Base-by-base conservation (phyloP, 2,888 invertebrate genomes). In the Sarcophaga carnaria region DNA sequence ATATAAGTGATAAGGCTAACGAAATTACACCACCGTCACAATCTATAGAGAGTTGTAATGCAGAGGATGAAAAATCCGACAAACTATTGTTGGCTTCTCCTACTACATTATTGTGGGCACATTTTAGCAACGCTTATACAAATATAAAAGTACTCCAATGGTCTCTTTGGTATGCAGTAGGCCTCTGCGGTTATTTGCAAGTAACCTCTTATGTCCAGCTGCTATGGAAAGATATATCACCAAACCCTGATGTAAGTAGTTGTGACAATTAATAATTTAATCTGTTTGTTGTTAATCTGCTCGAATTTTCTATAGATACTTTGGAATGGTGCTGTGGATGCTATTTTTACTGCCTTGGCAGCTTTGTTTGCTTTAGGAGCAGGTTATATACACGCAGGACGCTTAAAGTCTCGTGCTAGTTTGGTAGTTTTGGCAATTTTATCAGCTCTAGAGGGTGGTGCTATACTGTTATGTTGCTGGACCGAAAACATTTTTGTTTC, bases 301-400 rank as follows among this genome's bases (percentile, higher is more conserved):
- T 54, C 4, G 12, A 59, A 67, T n/a, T 20, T 71, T 54, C 5
- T 12, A 12, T 62, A 90, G 88, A 90, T 91, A 62, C 91, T 92
- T 10, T 93, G 93, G 92, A 97, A 98, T 92, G 98, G 98, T 0
- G 96, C 96, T 10, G 97, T 97, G 0, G 98, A 98, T 93, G 97
- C 97, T 0, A 90, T 95, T 0, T 94, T 96, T 69, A 97, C 97
- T 0, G 92, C 96, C 0, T 91, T 96, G 1, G 96, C 97, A 75
- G 95, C 95, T 45, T 90, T 94, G 1, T 95, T 95, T 12, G 95
- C 96, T 0, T 92, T 95, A 72, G 85, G 94, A 0, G 95, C 96
- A 0, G 95, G 95, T 3, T 93, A 92, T 79, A 86, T 93, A 79
- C 93, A 93, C 84, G 90, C 90, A 6, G 92, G 90, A 3, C 90